These are phyloP conservation scores for Danaus melanippus DNA, from an alignment of 1,140 invertebrate genomes.

Conservation along the genomic window DNA sequence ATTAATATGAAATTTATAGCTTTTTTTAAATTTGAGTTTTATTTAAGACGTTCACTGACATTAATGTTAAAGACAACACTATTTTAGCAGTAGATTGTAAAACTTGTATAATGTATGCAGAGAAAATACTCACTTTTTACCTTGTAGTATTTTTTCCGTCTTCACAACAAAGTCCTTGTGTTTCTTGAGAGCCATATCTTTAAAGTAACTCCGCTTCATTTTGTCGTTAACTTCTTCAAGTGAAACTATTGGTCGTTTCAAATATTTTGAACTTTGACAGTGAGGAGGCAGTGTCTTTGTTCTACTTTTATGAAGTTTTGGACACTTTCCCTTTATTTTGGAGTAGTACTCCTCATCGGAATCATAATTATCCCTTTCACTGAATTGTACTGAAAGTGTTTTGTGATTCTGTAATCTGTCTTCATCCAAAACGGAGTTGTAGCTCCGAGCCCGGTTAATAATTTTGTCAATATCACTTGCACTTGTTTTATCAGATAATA, in stretches of 20 bases:
- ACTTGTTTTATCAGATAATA: constrained; percentile 30
- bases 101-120: not conserved
- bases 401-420: constrained; percentile 29
- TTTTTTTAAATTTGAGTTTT: too few relatives aligned
- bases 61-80: not conserved
- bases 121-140: constrained; percentile 48
- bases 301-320: constrained; percentile 48
- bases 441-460: constrained; percentile 33
- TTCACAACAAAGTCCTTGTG: constrained; percentile 49
- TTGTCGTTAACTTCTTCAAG: constrained; percentile 35
- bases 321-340: constrained; percentile 53
- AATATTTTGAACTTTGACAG: constrained; percentile 57
- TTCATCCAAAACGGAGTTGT: constrained; percentile 48
- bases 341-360: constrained; percentile 42
- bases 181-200: constrained; percentile 51
- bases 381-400: constrained; percentile 41
- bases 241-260: constrained; percentile 29
- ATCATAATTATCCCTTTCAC: constrained; percentile 43
- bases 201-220: constrained; percentile 45
- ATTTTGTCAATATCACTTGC: constrained; percentile 18
- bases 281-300: constrained; percentile 32
- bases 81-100: constrained; percentile 2
- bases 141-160: constrained; percentile 62
- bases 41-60: not conserved
- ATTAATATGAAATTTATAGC: too few relatives aligned